Evolutionary conservation across 64 coral and sea anemone species (phyloP), one percentile per base, ranked within the genome.

Genomic region (Catalaphyllia jardinei): DNA sequence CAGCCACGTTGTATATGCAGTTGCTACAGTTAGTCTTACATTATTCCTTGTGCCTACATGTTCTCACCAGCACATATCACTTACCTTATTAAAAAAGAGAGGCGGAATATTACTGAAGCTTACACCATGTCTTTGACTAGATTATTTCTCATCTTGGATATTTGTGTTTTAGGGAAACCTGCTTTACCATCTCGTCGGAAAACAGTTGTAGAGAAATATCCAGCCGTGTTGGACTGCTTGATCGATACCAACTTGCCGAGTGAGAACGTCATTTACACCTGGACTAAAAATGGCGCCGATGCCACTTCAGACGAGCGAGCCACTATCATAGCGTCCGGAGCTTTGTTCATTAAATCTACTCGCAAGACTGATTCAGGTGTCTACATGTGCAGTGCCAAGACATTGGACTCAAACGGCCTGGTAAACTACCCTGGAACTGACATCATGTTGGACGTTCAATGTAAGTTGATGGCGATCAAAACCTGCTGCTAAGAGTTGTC

Each of bases 301-400:
- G 80, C 88, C 3, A 91, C 89, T 8, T 59, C 74, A 2, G 57
- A 87, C 10, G 64, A 28, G 4, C 74, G 87, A 20, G 20, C 83
- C 3, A 93, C 73, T 7, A 49, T 99, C 2, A 51, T 99, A 3
- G 85, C 83, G 29, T 95, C 87, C 4, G 97, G 97, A 31, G 86
- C 91, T 12, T 67, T 99, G 52, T 95, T 93, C 79, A 77, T 99
- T 18, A 91, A 91, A 28, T 39, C 80, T 4, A 89, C 85, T 8
- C 65, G 19, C n/a, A 79, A 78, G 10, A 25, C 71, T 15, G 93
- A 99, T 27, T 93, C 91, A 0, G 97, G 97, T 64, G 91, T 93
- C 29, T 99, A 99, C 80, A 60, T 78, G 10, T 99, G 97, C 59
- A 91, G 88, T 5, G 97, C 94, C 9, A 95, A 90, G 49, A 93